phyloP scores from a whole-genome alignment of 2,888 invertebrate genomes.

The Schizotus pectinicornis region DNA sequence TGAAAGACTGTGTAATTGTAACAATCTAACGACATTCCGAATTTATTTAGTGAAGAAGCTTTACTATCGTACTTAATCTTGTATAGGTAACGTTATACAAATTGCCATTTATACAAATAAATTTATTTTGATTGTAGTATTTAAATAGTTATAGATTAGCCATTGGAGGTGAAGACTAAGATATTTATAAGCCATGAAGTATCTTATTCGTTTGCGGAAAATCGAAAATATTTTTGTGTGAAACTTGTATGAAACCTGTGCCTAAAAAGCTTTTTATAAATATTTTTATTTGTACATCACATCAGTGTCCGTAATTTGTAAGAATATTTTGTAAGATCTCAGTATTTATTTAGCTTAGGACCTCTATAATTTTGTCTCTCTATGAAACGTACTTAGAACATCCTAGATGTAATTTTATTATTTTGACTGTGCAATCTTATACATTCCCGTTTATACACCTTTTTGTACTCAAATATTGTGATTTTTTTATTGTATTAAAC shows the following conservation, averaged over 20 bases:
- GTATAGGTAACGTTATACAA: constrained; percentile 19
- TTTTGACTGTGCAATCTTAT: constrained; percentile 43
- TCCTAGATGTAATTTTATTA: constrained; percentile 35
- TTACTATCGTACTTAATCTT: constrained; percentile 27
- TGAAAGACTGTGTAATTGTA: constrained; percentile 29
- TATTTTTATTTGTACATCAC: constrained; percentile 36
- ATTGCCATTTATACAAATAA: constrained; percentile 30
- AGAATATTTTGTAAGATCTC: constrained; percentile 44
- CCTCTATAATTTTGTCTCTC: constrained; percentile 33
- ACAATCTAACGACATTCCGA: constrained; percentile 38
- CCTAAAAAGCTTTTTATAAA: constrained; percentile 44
- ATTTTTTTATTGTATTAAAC: constrained; percentile 36
- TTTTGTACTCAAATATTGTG: constrained; percentile 42
- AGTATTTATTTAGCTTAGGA: constrained; percentile 44
- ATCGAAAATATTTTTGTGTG: constrained; percentile 39
- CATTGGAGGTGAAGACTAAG: constrained; percentile 44
- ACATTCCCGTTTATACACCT: constrained; percentile 41
- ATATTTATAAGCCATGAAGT: constrained; percentile 30
- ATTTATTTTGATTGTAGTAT: constrained; percentile 28
- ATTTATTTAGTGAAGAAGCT: constrained; percentile 35
- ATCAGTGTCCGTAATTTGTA: constrained; percentile 28
- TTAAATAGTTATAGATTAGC: constrained; percentile 38
- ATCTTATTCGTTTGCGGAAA: constrained; percentile 32
- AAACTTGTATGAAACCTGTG: constrained; percentile 43
- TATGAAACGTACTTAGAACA: constrained; percentile 35